Base-by-base conservation (phyloP, 2,888 invertebrate genomes). In the Melieria picta region DNA sequence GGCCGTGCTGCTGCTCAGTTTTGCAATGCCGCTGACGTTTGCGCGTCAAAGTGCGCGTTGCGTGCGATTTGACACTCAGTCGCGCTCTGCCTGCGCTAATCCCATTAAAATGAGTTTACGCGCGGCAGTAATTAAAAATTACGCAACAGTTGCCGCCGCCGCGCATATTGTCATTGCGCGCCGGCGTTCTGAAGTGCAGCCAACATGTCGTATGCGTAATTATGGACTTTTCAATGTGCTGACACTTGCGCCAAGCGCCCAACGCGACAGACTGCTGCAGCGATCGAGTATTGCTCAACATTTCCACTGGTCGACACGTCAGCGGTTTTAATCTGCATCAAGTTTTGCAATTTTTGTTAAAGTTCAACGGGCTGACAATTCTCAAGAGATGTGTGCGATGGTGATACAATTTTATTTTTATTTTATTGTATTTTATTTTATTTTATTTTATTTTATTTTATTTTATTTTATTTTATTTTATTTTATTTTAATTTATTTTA, bases 71-170 rank as follows among this genome's bases (percentile, higher is more conserved):
- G 52, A 7, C 52, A 52, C 13, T 52, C 52, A 7, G n/a, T 52
- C 6, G 7, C 13, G 5, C 13, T 52, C 52, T 30, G 7, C 52
- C 9, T 6, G n/a, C 5, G 30, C 30, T 57, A 57, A 57, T 57
- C 57, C 30, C 57, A 57, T 57, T 57, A 57, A 57, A 57, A 57
- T 30, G 7, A n/a, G 57, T 57, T 52, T 5, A n/a, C n/a, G 13
- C 5, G n/a, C 30, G n/a, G 9, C n/a, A 13, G 57, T 57, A 57
- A 57, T 57, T 57, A 13, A 57, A 57, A 57, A 10, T 57, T 57
- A 0, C 13, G 30, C 6, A 57, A 13, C 7, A 57, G 7, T 16
- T 57, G 16, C 13, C 13, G 52, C 52, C 50, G 11, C 50, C 50
- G 11, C 13, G 11, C 52, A 4, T 52, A 13, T 13, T n/a, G 52